These are phyloP conservation scores for Talpa occidentalis DNA, from an alignment of 2,113 vertebrate genomes.

Conservation along the genomic window DNA sequence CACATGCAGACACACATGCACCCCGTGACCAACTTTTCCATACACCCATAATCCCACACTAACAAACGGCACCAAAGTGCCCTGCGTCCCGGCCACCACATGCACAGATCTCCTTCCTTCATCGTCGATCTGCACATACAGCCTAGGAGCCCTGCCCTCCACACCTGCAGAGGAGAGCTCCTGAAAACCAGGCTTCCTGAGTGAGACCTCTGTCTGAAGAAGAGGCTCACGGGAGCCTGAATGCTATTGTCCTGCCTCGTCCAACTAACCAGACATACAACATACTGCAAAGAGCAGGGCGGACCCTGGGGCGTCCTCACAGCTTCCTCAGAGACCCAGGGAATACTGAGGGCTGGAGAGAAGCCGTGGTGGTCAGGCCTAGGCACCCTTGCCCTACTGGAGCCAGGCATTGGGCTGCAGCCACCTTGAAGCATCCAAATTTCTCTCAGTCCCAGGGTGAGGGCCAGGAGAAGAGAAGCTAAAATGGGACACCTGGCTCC, in stretches of 20 bases:
- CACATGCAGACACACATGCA: neutral
- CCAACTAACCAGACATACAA: neutral
- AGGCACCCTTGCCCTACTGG: neutral
- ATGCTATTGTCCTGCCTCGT: neutral
- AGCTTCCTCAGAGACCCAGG: neutral
- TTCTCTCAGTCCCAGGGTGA: neutral
- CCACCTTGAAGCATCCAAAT: neutral
- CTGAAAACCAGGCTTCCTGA: neutral
- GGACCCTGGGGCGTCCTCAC: neutral
- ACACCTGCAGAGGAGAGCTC: neutral
- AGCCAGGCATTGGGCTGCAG: neutral
- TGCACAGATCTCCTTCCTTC: neutral
- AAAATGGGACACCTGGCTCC: too few relatives aligned
- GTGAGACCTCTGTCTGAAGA: neutral
- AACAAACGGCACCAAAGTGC: neutral
- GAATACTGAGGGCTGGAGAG: too few relatives aligned
- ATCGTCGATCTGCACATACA: neutral
- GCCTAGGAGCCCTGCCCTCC: neutral
- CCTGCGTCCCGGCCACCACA: fast-evolving
- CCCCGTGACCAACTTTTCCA: neutral
- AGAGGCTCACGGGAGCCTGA: neutral
- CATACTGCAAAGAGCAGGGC: neutral
- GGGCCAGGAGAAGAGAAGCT: neutral
- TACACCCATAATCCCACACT: neutral
- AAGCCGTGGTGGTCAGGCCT: neutral